Base-by-base conservation (phyloP, 1,140 invertebrate species). In the Bursaphelenchus mucronatus region DNA sequence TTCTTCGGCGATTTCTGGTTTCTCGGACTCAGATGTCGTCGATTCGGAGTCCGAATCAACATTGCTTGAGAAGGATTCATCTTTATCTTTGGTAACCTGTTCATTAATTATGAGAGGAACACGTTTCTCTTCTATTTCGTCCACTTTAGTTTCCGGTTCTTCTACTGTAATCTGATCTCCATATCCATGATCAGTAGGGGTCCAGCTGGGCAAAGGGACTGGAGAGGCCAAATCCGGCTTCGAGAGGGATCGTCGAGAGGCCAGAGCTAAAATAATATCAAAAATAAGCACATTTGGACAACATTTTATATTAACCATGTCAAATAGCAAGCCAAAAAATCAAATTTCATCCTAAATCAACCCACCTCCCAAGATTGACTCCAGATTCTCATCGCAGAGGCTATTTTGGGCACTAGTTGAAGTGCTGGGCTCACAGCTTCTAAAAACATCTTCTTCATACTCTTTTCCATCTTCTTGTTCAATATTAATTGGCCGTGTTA, bases 1-100 rank as follows among this genome's bases (percentile, higher is more conserved):
- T 54, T 54, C 52, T 19, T 54, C 52, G 6, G 17, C 52, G 39
- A 30, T 15, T 54, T 13, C 52, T 30, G 3, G 1, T 54, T 54
- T 30, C 30, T 30, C 30, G 30, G 30, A 30, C 30, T 30, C 30
- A 3, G 30, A 30, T 3, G 2, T 30, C 2, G 30, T 30, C 30
- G 30, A 30, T 30, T 30, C 30, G 1, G 30, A 30, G 30, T 30
- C 30, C 30, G 30, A 30, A 30, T 30, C 30, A 1, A 30, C 2
- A 5, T 30, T 30, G 30, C 2, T 30, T 30, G 30, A 30, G 30
- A 30, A 30, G 30, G 30, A 30, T 30, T 30, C 30, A 30, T 30
- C 2, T 30, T 30, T 30, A 30, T 30, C 30, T 13, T n/a, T 54
- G 7, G 11, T n/a, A 3, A 3, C 13, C 11, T 54, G 13, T 1